A percentile compares a stretch with the other conserved stretches of the same genome.
Conservation (phyloP, 2,113 vertebrate species). For the Spheniscus mendiculus region DNA sequence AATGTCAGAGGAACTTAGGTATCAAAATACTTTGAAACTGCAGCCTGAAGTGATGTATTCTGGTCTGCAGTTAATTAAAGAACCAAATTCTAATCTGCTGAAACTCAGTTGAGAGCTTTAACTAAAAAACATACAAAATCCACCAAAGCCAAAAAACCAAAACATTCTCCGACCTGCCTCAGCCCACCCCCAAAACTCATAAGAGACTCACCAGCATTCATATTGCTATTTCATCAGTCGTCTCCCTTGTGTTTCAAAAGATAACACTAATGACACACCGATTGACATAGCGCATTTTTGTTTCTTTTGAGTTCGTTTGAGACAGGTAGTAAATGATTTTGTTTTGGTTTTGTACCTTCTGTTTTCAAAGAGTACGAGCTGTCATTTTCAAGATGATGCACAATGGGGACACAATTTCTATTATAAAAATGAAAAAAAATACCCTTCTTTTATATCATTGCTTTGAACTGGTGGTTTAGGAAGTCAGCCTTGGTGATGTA, state of each 20-base stretch:
- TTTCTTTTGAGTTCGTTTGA: not conserved
- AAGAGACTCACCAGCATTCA: not conserved
- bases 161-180: not conserved
- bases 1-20: not conserved
- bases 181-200: not conserved
- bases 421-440: not conserved
- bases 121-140: not conserved
- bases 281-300: not conserved
- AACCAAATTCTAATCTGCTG: not conserved
- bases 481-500: not conserved
- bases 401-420: not conserved
- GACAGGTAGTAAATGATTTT: not conserved
- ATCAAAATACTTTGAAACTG: not conserved
- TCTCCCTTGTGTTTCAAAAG: not conserved
- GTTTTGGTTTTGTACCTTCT: not conserved
- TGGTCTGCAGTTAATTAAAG: not conserved
- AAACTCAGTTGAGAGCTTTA: not conserved
- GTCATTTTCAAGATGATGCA: not conserved
- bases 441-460: not conserved
- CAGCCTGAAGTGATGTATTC: not conserved
- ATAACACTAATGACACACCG: rapidly evolving
- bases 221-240: not conserved
- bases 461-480: not conserved
- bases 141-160: not conserved
- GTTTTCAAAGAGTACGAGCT: not conserved